A percentile compares a stretch with the other conserved stretches of the same genome.
These are phyloP conservation scores for Emydura subglobosa DNA, from an alignment of 2,113 vertebrate genomes.

Conservation along the genomic window DNA sequence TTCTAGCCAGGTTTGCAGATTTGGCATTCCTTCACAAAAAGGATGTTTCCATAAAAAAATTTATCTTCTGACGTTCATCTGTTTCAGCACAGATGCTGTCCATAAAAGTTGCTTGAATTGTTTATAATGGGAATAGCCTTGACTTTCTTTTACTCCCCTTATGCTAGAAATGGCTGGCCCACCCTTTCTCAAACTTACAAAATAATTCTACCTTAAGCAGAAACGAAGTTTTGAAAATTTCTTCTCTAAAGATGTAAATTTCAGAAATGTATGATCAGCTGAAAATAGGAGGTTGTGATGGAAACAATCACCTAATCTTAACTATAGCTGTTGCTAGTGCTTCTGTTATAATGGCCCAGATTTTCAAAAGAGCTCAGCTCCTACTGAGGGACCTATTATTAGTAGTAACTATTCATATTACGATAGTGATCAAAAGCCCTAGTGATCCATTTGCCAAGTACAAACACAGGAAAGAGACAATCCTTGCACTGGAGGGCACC, in stretches of 20 bases:
- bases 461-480: not conserved
- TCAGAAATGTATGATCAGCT: not conserved
- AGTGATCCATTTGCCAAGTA: too few relatives aligned
- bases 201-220: not conserved
- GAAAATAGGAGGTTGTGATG: not conserved
- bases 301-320: not conserved
- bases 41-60: not conserved
- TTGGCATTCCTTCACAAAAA: not conserved
- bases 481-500: not conserved
- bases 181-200: not conserved
- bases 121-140: not conserved
- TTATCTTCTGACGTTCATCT: not conserved
- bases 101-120: not conserved
- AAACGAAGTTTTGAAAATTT: not conserved
- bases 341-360: not conserved
- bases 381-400: not conserved
- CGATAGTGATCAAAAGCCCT: not conserved
- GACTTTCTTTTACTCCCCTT: not conserved
- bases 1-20: not conserved
- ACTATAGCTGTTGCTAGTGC: not conserved
- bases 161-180: not conserved
- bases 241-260: not conserved
- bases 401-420: not conserved
- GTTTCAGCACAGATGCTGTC: not conserved
- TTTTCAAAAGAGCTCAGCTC: not conserved